Conservation (phyloP, 2,888 invertebrate genomes). For the Tiphia femorata region DNA sequence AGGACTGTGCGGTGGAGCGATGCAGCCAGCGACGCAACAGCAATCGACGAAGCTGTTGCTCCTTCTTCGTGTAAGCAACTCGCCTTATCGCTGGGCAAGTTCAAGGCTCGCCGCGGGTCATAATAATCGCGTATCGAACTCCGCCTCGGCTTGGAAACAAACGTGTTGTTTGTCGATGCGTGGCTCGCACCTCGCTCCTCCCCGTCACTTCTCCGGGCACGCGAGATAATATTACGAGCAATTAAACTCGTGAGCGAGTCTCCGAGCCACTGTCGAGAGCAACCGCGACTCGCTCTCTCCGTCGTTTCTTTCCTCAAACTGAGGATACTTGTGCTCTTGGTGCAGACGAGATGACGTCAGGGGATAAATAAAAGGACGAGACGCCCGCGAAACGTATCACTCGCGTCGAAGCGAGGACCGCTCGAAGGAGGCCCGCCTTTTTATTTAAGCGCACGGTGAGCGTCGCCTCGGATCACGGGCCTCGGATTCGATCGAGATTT, state of each 20-base stretch:
- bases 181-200: slow-evolving; percentile 21
- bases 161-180: slow-evolving; percentile 56
- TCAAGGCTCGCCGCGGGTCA: slow-evolving; percentile 67
- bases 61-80: slow-evolving; percentile 41
- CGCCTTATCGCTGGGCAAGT: slow-evolving; percentile 66
- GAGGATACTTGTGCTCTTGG: too few species aligned
- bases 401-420: too few species aligned
- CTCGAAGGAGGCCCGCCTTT: too few species aligned
- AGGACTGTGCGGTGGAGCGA: slow-evolving; percentile 1
- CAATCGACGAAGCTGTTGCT: slow-evolving; percentile 17
- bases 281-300: too few species aligned
- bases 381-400: too few species aligned
- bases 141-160: slow-evolving; percentile 54
- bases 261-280: too few species aligned
- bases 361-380: too few species aligned
- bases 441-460: too few species aligned
- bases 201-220: slow-evolving; percentile 10
- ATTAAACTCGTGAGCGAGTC: slow-evolving; percentile 26
- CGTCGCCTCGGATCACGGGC: too few species aligned
- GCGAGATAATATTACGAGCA: slow-evolving; percentile 10
- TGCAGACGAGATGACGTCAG: too few species aligned
- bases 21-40: slow-evolving; percentile 6
- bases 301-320: too few species aligned
- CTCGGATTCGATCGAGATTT: slow-evolving; percentile 37
- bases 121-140: slow-evolving; percentile 65